Evolutionary conservation across 2,888 invertebrate species (phyloP).

Genomic region (Dastarcus helophoroides): DNA sequence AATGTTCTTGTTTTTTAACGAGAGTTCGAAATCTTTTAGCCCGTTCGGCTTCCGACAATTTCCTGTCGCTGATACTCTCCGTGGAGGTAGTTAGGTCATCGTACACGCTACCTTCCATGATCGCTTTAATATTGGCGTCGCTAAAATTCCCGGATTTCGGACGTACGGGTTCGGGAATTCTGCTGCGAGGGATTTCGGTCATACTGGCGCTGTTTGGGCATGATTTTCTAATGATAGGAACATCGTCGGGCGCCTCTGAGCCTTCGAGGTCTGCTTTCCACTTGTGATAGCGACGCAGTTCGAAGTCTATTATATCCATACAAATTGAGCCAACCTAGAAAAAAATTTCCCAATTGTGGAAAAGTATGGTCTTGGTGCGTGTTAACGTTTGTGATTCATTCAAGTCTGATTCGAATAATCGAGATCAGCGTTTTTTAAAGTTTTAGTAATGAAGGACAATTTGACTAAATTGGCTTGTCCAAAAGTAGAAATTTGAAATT

Average conservation of each 20-base stretch:
- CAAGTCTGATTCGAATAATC: too few species aligned
- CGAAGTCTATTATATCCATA: constrained; percentile 93
- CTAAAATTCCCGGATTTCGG: constrained; percentile 62
- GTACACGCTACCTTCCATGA: constrained; percentile 57
- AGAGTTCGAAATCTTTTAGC: constrained; percentile 71
- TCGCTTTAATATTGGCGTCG: constrained; percentile 45
- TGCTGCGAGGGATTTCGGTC: constrained; percentile 54
- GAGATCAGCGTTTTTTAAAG: too few species aligned
- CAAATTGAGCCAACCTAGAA: constrained; percentile 84
- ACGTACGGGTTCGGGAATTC: constrained; percentile 62
- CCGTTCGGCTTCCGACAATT: constrained; percentile 35
- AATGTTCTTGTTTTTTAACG: constrained; percentile 86
- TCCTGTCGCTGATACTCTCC: constrained; percentile 34
- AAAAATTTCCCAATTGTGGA: constrained; percentile 3
- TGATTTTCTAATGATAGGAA: constrained; percentile 29
- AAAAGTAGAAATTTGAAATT: too few species aligned
- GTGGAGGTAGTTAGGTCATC: constrained; percentile 40
- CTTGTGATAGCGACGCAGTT: constrained; percentile 83
- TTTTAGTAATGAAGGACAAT: too few species aligned
- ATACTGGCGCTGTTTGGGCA: constrained; percentile 37
- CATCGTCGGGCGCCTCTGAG: constrained; percentile 35
- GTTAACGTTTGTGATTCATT: too few species aligned
- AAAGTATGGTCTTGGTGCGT: too few species aligned
- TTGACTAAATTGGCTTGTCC: too few species aligned
- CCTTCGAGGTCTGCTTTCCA: constrained; percentile 71